Evolutionary conservation across 2,797 vertebrate genomes (phyloP).

Genomic region (Harpagifer antarcticus): DNA sequence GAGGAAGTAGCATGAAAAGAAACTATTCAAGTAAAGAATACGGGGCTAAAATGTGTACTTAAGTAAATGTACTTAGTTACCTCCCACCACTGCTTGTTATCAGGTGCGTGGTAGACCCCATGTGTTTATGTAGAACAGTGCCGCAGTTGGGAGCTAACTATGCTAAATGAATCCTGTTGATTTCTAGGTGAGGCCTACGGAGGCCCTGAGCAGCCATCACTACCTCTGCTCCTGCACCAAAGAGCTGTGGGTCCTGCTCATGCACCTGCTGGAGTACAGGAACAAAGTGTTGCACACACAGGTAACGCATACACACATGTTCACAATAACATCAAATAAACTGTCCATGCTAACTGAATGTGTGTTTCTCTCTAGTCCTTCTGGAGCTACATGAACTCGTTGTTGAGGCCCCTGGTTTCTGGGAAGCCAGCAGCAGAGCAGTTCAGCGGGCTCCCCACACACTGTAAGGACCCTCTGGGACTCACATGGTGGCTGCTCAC

Average conservation of each 20-base stretch:
- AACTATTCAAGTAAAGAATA: too few relatives aligned
- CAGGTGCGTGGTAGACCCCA: too few relatives aligned
- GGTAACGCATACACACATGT: constrained; percentile 77
- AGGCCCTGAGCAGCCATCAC: constrained; percentile 87
- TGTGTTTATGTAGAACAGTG: constrained; percentile 5
- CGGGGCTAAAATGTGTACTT: too few relatives aligned
- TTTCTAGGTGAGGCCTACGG: constrained; percentile 91
- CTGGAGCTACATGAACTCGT: constrained; percentile 90
- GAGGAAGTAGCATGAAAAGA: too few relatives aligned
- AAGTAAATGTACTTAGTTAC: too few relatives aligned
- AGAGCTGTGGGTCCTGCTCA: constrained; percentile 94
- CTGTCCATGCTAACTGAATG: too few relatives aligned
- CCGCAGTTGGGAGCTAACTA: neutral
- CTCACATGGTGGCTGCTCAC: constrained; percentile 97
- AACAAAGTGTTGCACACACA: constrained; percentile 88
- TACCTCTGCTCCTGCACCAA: constrained; percentile 91
- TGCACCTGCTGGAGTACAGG: constrained; percentile 91
- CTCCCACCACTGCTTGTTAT: too few relatives aligned
- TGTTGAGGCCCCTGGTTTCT: constrained; percentile 86
- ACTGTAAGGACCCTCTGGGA: constrained; percentile 91
- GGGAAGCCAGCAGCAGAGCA: constrained; percentile 68
- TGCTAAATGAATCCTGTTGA: constrained; percentile 20
- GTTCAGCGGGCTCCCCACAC: constrained; percentile 69
- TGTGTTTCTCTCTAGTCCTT: constrained; percentile 85
- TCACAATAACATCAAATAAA: constrained; percentile 4